Conservation (phyloP, 2,113 vertebrate species). For the Gymnarchus niloticus region DNA sequence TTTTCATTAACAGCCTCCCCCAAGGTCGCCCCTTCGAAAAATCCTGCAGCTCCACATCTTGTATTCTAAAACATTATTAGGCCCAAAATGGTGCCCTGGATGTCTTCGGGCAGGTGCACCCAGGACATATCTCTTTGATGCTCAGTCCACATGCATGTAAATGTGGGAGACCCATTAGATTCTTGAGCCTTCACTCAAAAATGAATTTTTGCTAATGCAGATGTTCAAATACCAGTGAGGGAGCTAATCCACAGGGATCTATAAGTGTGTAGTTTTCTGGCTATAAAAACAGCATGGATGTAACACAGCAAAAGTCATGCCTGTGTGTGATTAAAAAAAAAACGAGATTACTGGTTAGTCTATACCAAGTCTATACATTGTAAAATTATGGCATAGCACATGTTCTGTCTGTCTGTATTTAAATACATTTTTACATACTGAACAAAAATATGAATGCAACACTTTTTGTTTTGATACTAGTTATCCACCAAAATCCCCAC, state of each 20-base stretch:
- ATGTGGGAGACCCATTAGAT: neutral
- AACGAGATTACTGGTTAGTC: too few relatives aligned
- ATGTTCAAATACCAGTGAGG: neutral
- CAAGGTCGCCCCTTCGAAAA: neutral
- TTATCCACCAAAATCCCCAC: too few relatives aligned
- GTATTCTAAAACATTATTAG: neutral
- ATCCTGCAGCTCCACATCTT: neutral
- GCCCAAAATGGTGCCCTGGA: neutral
- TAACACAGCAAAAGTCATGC: neutral
- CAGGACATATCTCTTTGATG: neutral
- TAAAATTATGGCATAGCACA: too few relatives aligned
- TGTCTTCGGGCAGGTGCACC: too few relatives aligned
- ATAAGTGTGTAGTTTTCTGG: neutral
- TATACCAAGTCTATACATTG: too few relatives aligned
- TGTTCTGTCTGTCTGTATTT: too few relatives aligned
- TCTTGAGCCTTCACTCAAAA: too few relatives aligned
- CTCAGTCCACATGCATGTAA: neutral
- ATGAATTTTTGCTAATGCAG: too few relatives aligned
- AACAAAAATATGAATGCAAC: too few relatives aligned
- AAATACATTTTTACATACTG: too few relatives aligned
- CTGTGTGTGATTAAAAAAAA: neutral
- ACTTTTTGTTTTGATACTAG: too few relatives aligned
- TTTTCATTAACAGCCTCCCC: neutral
- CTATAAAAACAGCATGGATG: neutral
- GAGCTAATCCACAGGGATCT: neutral